These are phyloP conservation scores for Hipposideros armiger DNA, from an alignment of 2,113 vertebrate genomes.

Conservation along the genomic window DNA sequence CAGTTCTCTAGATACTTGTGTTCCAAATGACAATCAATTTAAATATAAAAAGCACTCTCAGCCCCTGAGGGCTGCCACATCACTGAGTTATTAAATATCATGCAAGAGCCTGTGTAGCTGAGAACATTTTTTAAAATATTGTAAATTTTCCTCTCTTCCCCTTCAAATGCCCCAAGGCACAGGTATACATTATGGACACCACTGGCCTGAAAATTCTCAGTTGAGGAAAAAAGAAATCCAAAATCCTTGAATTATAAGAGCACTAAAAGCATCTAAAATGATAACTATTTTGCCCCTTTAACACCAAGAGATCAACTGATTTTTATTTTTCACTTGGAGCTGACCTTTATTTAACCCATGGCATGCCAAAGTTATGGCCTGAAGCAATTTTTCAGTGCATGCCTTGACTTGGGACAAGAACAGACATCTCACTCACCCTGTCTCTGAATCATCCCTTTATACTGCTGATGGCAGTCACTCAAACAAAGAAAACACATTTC, in stretches of 20 bases:
- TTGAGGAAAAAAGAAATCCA: conserved; percentile 78
- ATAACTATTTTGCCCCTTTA: conserved; percentile 82
- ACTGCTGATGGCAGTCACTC: conserved; percentile 16
- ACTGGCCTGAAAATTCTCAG: conserved; percentile 83
- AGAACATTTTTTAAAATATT: conserved; percentile 59
- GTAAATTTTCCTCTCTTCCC: conserved; percentile 75
- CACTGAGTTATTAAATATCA: conserved; percentile 59
- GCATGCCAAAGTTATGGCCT: conserved; percentile 79
- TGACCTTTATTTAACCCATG: conserved; percentile 85
- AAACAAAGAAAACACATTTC: conserved; percentile 36
- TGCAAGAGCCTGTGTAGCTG: conserved; percentile 31
- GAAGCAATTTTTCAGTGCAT: conserved; percentile 75
- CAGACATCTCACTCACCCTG: conserved; percentile 33
- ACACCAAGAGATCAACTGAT: conserved; percentile 75
- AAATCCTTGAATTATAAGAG: conserved; percentile 80
- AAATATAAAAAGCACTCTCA: conserved; percentile 51
- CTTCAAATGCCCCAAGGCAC: conserved; percentile 85
- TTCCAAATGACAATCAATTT: conserved; percentile 40
- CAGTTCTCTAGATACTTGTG: background rate
- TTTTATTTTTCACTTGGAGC: conserved; percentile 80
- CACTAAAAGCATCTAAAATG: conserved; percentile 82
- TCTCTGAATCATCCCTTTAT: conserved; percentile 43
- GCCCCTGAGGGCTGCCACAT: background rate
- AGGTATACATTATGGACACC: conserved; percentile 83
- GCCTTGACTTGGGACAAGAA: conserved; percentile 69